phyloP scores from a whole-genome alignment of 2,888 invertebrate species.

The Colostygia pectinataria region DNA sequence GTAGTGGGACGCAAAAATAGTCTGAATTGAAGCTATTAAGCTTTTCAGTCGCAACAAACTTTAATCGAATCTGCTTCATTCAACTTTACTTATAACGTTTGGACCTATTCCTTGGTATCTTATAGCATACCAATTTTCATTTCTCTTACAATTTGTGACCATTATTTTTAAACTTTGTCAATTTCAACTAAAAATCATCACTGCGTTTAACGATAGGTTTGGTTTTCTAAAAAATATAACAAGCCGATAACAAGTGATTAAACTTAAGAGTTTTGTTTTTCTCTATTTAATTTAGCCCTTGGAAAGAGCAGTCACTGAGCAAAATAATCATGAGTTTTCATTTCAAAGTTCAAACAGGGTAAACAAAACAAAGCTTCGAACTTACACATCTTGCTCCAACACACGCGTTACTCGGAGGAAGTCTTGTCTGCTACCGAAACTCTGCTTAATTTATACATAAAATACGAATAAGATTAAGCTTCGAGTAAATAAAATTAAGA shows the following conservation, averaged over 20 bases:
- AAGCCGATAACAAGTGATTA: too few relatives aligned
- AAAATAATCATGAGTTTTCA: constrained; percentile 32
- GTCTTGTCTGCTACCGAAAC: constrained; percentile 27
- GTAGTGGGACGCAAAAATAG: constrained; percentile 44
- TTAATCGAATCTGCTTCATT: constrained; percentile 5
- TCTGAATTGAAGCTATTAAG: constrained; percentile 36
- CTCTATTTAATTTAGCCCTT: too few relatives aligned
- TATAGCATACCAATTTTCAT: too few relatives aligned
- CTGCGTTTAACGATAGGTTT: too few relatives aligned
- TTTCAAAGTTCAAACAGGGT: constrained; percentile 36
- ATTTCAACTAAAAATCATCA: too few relatives aligned
- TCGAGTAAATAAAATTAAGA: constrained; percentile 38
- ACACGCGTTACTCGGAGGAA: constrained; percentile 28
- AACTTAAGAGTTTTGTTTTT: too few relatives aligned
- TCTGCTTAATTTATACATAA: constrained; percentile 25
- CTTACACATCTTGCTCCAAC: constrained; percentile 31
- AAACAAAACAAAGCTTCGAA: constrained; percentile 34
- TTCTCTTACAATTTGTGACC: too few relatives aligned
- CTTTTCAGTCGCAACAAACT: constrained; percentile 5
- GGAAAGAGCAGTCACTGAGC: constrained; percentile 6
- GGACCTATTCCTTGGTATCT: too few relatives aligned
- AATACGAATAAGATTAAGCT: constrained; percentile 44
- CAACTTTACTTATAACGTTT: not conserved
- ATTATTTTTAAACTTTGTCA: too few relatives aligned
- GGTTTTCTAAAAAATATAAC: too few relatives aligned